Conservation (phyloP, 2,797 vertebrate species). For the Danio albolineatus region DNA sequence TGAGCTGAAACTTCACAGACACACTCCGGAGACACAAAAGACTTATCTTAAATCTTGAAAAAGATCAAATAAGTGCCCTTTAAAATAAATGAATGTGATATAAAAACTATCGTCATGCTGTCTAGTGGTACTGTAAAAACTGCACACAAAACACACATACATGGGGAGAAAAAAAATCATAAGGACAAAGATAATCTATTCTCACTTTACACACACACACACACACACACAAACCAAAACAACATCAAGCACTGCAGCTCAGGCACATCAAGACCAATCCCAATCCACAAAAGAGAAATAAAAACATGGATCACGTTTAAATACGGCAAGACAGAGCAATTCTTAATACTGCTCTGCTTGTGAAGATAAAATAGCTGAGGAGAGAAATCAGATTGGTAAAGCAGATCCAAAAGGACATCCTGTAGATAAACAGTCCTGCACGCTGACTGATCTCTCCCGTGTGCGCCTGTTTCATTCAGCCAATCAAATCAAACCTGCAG, state of each 20-base stretch:
- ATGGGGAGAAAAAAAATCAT: not conserved
- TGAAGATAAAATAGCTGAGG: constrained; percentile 12
- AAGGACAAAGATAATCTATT: not conserved
- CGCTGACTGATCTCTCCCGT: constrained; percentile 80
- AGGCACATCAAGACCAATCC: not conserved
- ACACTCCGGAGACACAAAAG: too few species aligned
- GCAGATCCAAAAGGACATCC: constrained; percentile 38
- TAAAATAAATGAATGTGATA: not conserved
- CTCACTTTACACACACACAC: not conserved
- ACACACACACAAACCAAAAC: constrained; percentile 4
- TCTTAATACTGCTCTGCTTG: not conserved
- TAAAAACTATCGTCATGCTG: not conserved
- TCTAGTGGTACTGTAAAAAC: not conserved
- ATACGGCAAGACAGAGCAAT: constrained; percentile 7
- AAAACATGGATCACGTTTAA: not conserved
- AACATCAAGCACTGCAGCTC: not conserved
- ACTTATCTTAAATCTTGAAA: too few species aligned
- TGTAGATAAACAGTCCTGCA: constrained; percentile 69
- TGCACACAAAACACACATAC: not conserved
- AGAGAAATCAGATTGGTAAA: constrained; percentile 28
- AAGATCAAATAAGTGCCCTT: too few species aligned
- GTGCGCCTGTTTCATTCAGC: constrained; percentile 84
- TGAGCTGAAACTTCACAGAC: too few species aligned
- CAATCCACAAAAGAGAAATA: not conserved
- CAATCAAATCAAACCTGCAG: constrained; percentile 91